Evolutionary conservation across 2,113 vertebrate genomes (phyloP), one percentile per base, ranked within the genome.

Genomic region (Prietella phreatophila): DNA sequence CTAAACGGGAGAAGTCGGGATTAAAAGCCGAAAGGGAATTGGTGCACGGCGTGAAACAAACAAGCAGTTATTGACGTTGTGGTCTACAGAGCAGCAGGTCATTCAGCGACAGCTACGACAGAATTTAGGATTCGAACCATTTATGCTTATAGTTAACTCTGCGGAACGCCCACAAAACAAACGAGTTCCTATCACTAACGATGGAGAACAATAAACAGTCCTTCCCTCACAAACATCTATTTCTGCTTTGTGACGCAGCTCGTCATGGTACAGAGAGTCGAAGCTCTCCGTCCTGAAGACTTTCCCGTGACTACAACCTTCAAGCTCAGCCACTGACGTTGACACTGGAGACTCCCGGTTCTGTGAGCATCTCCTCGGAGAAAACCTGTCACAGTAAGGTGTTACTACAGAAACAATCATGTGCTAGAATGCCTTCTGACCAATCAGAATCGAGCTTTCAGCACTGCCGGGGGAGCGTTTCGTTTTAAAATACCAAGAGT

Each of bases 1-100:
- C 14, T 60, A 88, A 87, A 76, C 67, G 60, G 42, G 19, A 81
- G 83, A 33, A 89, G 79, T 67, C 82, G 0, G 61, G 53, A 76
- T 50, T 76, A 27, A 47, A 76, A 20, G 61, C 15, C 47, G 78
- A 58, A 87, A 60, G 36, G 27, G 36, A 76, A 76, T 61, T 47
- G 84, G 33, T 75, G 30, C 20, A 76, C 69, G 3, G 17, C 17
- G 5, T 19, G 7, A 33, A 79, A 81, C n/a, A 56, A 58, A 81
- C 17, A 33, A 81, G 39, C 50, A 8, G 17, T 8, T 9, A 20
- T 10, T 25, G 36, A 22, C 5, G 39, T 39, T 47, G 47, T 5
- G 25, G 33, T 58, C 67, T 76, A 76, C 56, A 11, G 65, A 75
- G n/a, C 17, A 27, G 14, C 19, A 14, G 71, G 71, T 42, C 71